These are phyloP conservation scores for Ctena decussata DNA, from an alignment of 2,888 invertebrate genomes.

Conservation along the genomic window DNA sequence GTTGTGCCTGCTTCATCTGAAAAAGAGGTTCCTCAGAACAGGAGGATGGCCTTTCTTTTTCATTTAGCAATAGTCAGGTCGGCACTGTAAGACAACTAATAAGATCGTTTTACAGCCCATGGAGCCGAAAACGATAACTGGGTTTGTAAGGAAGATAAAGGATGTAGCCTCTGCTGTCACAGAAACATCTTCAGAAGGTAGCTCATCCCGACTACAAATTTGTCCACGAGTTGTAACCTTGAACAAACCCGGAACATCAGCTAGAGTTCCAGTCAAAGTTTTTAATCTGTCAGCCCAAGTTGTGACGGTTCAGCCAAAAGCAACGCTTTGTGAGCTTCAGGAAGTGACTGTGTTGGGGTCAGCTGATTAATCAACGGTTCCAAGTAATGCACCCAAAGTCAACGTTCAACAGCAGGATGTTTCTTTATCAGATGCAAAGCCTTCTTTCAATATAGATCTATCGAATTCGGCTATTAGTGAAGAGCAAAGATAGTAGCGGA, in stretches of 20 bases:
- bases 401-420: background rate
- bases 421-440: background rate
- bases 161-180: slow-evolving; percentile 20
- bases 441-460: background rate
- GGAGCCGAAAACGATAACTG: slow-evolving; percentile 20
- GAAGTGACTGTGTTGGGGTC: too few relatives aligned
- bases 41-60: slow-evolving; percentile 11
- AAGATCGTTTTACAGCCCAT: too few relatives aligned
- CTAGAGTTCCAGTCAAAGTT: too few relatives aligned
- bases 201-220: too few relatives aligned
- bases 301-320: too few relatives aligned
- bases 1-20: background rate
- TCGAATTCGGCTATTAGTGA: background rate
- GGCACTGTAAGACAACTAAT: slow-evolving; percentile 20
- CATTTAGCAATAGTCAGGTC: background rate
- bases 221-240: too few relatives aligned
- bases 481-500: background rate
- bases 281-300: too few relatives aligned
- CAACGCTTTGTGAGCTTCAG: too few relatives aligned
- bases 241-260: too few relatives aligned
- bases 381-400: background rate
- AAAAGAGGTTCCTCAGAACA: background rate
- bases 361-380: too few relatives aligned
- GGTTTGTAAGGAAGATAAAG: slow-evolving; percentile 22
- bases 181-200: background rate